These are phyloP conservation scores for Sturnira hondurensis DNA, from an alignment of 2,113 vertebrate species.

Conservation along the genomic window DNA sequence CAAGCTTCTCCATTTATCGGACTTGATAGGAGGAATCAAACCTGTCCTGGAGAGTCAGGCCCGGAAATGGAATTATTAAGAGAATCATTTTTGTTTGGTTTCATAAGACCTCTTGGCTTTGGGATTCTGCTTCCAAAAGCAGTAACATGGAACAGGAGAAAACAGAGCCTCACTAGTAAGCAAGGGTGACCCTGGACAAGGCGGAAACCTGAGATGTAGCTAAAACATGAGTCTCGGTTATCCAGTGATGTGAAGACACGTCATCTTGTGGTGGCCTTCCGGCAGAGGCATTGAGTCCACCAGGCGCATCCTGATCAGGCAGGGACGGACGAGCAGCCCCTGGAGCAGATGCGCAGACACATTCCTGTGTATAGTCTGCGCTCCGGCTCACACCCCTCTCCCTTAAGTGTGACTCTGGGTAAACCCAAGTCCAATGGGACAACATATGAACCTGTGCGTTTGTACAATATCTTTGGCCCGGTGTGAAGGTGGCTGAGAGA, in stretches of 20 bases:
- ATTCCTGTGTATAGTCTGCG: not conserved
- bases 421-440: slow-evolving; percentile 15
- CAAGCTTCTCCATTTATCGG: not conserved
- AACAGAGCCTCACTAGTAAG: not conserved
- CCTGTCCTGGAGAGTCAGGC: not conserved
- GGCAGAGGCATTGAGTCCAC: not conserved
- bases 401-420: not conserved
- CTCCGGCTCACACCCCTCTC: not conserved
- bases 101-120: not conserved
- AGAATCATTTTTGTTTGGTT: not conserved
- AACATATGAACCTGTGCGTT: not conserved
- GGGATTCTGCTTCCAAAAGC: not conserved
- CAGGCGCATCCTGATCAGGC: not conserved
- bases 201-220: not conserved
- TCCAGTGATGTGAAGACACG: not conserved
- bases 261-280: not conserved
- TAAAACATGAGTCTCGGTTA: not conserved
- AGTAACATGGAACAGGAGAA: not conserved
- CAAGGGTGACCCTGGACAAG: not conserved
- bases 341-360: not conserved
- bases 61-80: not conserved
- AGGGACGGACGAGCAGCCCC: not conserved
- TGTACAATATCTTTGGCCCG: slow-evolving; percentile 9
- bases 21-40: not conserved
- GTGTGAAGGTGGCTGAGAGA: not conserved